Percentiles rank a stretch among this genome's conserved stretches.
These are phyloP conservation scores for Phyllostomus hastatus DNA, from an alignment of 2,113 vertebrate genomes.

Conservation along the genomic window DNA sequence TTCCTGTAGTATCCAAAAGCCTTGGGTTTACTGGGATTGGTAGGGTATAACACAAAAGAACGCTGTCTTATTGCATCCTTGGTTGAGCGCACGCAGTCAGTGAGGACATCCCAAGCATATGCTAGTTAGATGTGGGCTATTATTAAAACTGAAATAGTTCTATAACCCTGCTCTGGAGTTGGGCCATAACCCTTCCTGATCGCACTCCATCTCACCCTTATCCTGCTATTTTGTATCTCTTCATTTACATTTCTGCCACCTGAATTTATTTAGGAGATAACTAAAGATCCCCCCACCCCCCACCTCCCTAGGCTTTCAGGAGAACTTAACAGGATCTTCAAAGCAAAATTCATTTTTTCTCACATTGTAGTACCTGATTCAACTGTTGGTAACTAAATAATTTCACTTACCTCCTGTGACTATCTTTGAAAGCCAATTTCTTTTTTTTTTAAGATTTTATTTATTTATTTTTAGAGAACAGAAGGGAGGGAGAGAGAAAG, in stretches of 20 bases:
- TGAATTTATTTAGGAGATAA: background rate
- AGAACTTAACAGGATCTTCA: background rate
- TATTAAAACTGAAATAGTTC: background rate
- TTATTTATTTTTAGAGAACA: no score
- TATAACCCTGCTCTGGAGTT: background rate
- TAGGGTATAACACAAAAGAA: background rate
- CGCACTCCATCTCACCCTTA: background rate
- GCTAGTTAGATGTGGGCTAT: background rate
- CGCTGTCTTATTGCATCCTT: background rate
- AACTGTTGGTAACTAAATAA: background rate
- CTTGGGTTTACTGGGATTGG: slow-evolving; percentile 35
- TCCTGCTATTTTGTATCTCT: background rate
- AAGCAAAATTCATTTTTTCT: background rate
- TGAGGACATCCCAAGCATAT: background rate
- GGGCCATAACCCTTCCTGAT: background rate
- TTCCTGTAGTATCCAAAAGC: slow-evolving; percentile 32
- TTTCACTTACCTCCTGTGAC: background rate
- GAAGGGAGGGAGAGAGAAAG: no score
- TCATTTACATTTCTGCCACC: background rate
- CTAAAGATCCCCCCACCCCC: background rate
- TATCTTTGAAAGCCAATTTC: no score
- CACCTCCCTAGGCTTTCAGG: background rate
- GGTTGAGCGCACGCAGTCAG: background rate
- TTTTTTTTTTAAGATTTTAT: no score
- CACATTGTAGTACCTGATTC: background rate